Evolutionary conservation across 1,140 invertebrate species (phyloP).

Genomic region (Aphaenogaster ashmeadi): DNA sequence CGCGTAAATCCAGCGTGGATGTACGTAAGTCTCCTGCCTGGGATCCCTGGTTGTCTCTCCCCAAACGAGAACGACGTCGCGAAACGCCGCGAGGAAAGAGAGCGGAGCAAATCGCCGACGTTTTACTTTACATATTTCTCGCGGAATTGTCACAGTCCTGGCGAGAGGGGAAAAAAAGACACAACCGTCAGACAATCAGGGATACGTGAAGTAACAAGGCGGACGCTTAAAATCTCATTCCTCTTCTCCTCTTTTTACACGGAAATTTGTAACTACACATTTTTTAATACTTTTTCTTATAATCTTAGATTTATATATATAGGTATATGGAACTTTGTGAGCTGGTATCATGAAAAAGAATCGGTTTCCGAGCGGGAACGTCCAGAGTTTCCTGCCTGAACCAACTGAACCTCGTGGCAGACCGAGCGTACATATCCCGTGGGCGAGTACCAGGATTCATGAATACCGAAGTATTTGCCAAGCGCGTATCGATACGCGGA

Average conservation of each 20-base stretch:
- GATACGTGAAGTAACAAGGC: conserved; percentile 11
- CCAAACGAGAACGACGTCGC: conserved; percentile 41
- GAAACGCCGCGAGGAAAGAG: conserved; percentile 55
- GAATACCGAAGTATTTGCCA: conserved; percentile 86
- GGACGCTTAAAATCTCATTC: conserved; percentile 59
- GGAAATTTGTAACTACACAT: background rate
- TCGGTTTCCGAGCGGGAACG: background rate
- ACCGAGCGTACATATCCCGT: conserved; percentile 76
- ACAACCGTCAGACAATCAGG: conserved; percentile 28
- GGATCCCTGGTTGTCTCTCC: conserved; percentile 48
- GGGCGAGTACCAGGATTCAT: conserved; percentile 82
- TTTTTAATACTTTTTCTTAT: background rate
- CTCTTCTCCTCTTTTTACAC: conserved; percentile 5
- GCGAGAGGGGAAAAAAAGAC: conserved; percentile 34
- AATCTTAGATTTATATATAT: conserved; percentile 35
- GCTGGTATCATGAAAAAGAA: background rate
- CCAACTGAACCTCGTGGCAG: conserved; percentile 56
- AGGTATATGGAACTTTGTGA: background rate
- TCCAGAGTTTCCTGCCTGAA: background rate
- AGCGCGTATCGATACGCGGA: conserved; percentile 77
- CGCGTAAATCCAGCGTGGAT: conserved; percentile 85
- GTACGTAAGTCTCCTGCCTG: conserved; percentile 68
- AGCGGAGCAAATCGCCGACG: conserved; percentile 83
- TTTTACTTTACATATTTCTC: conserved; percentile 86
- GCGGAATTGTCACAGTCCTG: conserved; percentile 73